Base-by-base conservation (phyloP, 2,113 vertebrate genomes). In the Opisthocomus hoazin region DNA sequence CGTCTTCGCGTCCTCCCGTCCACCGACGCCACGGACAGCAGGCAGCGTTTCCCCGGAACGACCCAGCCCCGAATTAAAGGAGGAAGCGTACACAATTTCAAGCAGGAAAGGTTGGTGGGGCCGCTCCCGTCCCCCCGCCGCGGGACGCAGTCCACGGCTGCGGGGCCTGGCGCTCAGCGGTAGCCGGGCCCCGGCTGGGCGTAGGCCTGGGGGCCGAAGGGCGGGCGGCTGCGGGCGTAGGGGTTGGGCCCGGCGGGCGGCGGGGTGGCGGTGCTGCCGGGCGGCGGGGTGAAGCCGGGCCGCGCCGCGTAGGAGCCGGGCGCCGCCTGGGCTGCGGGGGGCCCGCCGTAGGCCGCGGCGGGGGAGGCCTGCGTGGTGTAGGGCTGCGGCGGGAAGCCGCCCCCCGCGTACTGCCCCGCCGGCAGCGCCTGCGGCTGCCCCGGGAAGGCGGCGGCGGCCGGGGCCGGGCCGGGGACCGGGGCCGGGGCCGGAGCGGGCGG, bases 151-250 rank as follows among this genome's bases (percentile, higher is more conserved):
- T n/a, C n/a, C n/a, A n/a, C n/a, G n/a, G n/a, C n/a, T n/a, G n/a
- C n/a, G n/a, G n/a, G n/a, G n/a, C n/a, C n/a, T n/a, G n/a, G n/a
- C n/a, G n/a, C n/a, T n/a, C n/a, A n/a, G n/a, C 99, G 99, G 97
- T 99, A 99, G 50, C 99, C 99, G 5, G 99, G 99, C 46, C 99
- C 99, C 0, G 99, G 99, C 71, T 99, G 99, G 93, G 99, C 86
- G 81, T 99, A 99, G 69, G 99, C 99, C 98, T 99, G 99, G 21
- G 96, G 70, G 76, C 98, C 98, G 24, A 99, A 99, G 45, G 99
- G 98, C 9, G 98, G 99, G 8, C 99, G 99, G 95, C 98, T 99
- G 61, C 99, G 99, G 87, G 99, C 98, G 4, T 99, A 99, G 3
- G 99, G 99, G 97, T 99, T 99, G 90, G 99, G 95, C 68, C 98